Evolutionary conservation across 2,888 invertebrate species (phyloP), one percentile per base, ranked within the genome.

Genomic region (Synergus laeviventris): DNA sequence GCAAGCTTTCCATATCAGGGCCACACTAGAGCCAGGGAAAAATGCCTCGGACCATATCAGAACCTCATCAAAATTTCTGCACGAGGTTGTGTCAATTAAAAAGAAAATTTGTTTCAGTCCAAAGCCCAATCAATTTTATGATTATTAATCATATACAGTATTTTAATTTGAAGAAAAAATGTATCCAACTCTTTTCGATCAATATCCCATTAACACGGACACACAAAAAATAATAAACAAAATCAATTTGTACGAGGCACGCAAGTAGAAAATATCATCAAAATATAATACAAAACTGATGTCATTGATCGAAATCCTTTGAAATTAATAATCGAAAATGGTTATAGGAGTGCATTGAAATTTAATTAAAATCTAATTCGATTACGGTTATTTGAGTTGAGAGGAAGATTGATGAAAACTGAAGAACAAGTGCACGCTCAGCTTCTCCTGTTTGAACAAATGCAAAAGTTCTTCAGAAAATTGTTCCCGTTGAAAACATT

Each of bases 381-480:
- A 62, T 62, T 18, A 62, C 38, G 38, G 36, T 38, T 38, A 62
- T 62, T 62, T 62, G 62, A 62, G 62, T 62, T 38, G 62, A 36
- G 38, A 38, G 38, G 18, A 62, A 38, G n/a, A 38, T 38, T 11
- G 38, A 62, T 62, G 18, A 18, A 38, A 62, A 36, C n/a, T 18
- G 62, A 38, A 36, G 61, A 38, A 18, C n/a, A 62, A 38, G 38
- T 59, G 24, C 59, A 24, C 59, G 14, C 12, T 59, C 12, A 59
- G 59, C 59, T 59, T 59, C 59, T 24, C 59, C 24, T 59, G 59
- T 62, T 62, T 36, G 11, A 62, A 62, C 61, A 1, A 36, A 31
- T 16, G 7, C 36, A 8, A 61, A 7, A 9, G 8, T 18, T 62
- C 36, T 9, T 36, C n/a, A 39, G 11, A 16, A n/a, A 18, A 38